Percentiles rank a stretch among this genome's conserved stretches.
Evolutionary conservation across 1,140 invertebrate species (phyloP).

Genomic region (Araneus ventricosus): DNA sequence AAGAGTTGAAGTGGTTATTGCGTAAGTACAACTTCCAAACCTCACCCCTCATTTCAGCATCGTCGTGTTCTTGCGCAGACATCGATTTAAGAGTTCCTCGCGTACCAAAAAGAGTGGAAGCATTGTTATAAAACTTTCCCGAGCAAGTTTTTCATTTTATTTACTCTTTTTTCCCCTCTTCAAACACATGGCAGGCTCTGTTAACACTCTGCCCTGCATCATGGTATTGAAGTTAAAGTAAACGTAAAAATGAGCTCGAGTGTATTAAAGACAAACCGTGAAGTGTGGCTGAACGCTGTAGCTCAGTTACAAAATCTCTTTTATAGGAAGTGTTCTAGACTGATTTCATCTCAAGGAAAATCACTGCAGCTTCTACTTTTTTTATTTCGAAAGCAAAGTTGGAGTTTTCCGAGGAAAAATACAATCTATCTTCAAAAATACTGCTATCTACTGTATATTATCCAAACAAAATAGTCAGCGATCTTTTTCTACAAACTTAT

Average conservation of each 20-base stretch:
- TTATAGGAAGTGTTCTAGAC: neutral
- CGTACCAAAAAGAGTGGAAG: neutral
- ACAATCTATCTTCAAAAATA: neutral
- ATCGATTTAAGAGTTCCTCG: neutral
- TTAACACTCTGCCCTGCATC: slow-evolving; percentile 5
- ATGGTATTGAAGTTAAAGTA: slow-evolving; percentile 10
- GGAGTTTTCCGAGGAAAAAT: neutral
- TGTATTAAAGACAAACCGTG: slow-evolving; percentile 38
- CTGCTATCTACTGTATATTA: neutral
- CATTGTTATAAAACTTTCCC: slow-evolving; percentile 23
- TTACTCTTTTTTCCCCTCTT: slow-evolving; percentile 22
- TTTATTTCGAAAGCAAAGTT: neutral
- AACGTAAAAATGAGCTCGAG: neutral
- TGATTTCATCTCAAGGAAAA: neutral
- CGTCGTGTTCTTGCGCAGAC: neutral
- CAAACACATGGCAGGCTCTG: neutral
- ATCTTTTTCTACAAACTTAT: neutral
- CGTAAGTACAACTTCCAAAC: neutral
- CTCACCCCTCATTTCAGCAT: neutral
- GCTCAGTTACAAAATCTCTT: neutral
- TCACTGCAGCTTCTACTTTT: neutral
- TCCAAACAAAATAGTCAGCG: slow-evolving; percentile 30
- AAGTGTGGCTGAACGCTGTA: neutral
- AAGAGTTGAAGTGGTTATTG: neutral
- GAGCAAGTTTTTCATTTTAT: neutral